Conservation (phyloP, 2,113 vertebrate species). For the Acinonyx jubatus region DNA sequence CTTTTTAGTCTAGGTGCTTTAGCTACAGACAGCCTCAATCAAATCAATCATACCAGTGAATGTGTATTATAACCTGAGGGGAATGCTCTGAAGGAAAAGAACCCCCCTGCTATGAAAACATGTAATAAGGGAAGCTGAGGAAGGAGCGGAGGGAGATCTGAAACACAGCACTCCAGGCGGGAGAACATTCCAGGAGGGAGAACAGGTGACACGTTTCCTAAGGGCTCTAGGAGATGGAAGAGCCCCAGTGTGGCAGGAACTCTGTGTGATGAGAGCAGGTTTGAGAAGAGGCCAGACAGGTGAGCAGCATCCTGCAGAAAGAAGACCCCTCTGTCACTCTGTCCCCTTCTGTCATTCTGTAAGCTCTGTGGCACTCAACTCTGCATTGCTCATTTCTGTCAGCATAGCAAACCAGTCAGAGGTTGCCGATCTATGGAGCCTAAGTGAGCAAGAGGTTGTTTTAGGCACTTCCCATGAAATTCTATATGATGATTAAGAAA, state of each 20-base stretch:
- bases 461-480: not conserved
- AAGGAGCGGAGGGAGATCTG: not conserved
- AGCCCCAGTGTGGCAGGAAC: not conserved
- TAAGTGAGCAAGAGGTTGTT: not conserved
- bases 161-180: not conserved
- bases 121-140: not conserved
- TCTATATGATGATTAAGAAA: not conserved
- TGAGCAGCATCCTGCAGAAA: not conserved
- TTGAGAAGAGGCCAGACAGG: not conserved
- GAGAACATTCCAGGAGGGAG: not conserved
- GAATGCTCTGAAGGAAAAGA: not conserved
- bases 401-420: not conserved
- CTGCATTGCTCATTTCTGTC: not conserved
- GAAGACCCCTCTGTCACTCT: not conserved
- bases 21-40: not conserved
- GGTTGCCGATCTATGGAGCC: not conserved
- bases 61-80: not conserved
- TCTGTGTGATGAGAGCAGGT: not conserved
- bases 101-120: not conserved
- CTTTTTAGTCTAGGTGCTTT: not conserved
- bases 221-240: not conserved
- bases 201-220: not conserved
- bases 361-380: not conserved
- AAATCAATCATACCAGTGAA: not conserved
- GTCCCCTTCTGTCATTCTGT: not conserved